Base-by-base conservation (phyloP, 2,888 invertebrate genomes). In the Drosophila mercatorum region DNA sequence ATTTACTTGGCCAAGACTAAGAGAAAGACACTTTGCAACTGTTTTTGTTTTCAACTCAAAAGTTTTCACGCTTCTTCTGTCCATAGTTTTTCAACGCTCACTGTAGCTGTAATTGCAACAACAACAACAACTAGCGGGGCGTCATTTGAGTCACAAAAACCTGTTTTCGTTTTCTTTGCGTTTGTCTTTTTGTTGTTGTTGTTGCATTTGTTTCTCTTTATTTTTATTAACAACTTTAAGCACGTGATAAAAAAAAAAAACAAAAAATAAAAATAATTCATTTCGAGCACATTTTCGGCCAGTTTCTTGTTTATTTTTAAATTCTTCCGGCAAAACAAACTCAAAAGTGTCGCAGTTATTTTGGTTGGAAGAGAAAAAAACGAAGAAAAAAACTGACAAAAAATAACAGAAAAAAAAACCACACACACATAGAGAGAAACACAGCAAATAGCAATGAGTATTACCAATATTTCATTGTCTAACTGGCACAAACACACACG, bases 381-480 rank as follows among this genome's bases (percentile, higher is more conserved):
- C n/a, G 11, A 49, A n/a, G 11, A 31, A 46, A 46, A 26, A 31
- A 5, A n/a, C n/a, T 31, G 28, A 49, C 5, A 34, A 52, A 59
- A 66, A 63, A 59, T 55, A 64, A 55, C 28, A 17, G n/a, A 10
- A 26, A 58, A 46, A 66, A 17, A 14, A 47, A 47, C 49, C 28
- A 28, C 17, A 22, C 22, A 22, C 22, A 22, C 22, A 22, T 22
- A 22, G 22, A 2, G 22, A 22, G 22, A 14, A 47, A 47, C 44
- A 44, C 31, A 7, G 31, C 17, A 53, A 53, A 36, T 8, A 46
- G 44, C 55, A 53, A 55, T 52, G 52, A 65, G 72, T 75, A 79
- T 83, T 81, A 83, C 82, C 82, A 83, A 83, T 78, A 66, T 61
- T 53, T 58, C 26, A 71, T 61, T 74, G 68, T 71, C 51, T 72